Percentiles rank a stretch among this genome's conserved stretches.
phyloP scores from a whole-genome alignment of 2,113 vertebrate species.

The Nerophis lumbriciformis region DNA sequence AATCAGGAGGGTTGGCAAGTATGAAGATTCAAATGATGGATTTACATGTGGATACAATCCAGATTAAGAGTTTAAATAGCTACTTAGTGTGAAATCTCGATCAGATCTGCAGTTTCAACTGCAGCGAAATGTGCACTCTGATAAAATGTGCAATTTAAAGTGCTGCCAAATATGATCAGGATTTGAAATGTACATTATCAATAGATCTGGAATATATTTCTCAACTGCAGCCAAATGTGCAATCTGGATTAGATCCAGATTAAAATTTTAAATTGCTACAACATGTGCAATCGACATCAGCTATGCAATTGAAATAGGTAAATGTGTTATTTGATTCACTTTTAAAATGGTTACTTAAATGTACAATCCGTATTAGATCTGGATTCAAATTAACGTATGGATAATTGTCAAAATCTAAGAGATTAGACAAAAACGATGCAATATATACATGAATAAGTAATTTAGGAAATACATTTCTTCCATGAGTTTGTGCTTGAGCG shows the following conservation, averaged over 20 bases:
- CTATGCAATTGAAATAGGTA: too few species aligned
- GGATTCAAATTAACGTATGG: not conserved
- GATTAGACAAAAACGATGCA: too few species aligned
- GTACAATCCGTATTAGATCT: too few species aligned
- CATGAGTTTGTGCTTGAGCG: too few species aligned
- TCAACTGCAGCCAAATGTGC: not conserved
- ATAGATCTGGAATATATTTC: not conserved
- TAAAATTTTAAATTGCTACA: not conserved
- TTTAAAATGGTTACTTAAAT: too few species aligned
- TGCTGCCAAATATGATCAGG: not conserved
- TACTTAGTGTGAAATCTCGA: not conserved
- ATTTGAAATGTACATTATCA: not conserved
- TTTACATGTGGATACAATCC: not conserved
- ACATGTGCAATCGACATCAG: not conserved
- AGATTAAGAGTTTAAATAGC: not conserved
- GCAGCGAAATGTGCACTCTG: not conserved
- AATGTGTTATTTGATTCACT: too few species aligned
- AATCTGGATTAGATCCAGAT: not conserved
- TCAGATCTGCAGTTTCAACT: not conserved
- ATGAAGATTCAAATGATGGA: not conserved
- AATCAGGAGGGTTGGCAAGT: too few species aligned
- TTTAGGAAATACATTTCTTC: not conserved
- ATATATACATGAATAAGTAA: too few species aligned
- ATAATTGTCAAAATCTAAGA: too few species aligned
- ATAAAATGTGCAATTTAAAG: not conserved